Conservation (phyloP, 2,113 vertebrate species). For the Rhinoderma darwinii region DNA sequence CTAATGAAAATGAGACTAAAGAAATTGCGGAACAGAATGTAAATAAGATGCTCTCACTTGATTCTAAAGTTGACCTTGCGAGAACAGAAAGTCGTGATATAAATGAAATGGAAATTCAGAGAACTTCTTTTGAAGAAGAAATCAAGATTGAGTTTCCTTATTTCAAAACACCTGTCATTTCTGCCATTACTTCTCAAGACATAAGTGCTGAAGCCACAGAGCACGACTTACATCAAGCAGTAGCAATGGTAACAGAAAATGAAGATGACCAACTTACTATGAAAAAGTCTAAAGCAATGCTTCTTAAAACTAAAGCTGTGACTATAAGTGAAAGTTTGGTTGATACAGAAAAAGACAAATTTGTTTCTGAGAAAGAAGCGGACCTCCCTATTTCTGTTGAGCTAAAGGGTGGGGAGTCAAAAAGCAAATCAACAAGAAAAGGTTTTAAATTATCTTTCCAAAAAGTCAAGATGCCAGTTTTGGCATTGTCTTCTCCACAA, state of each 20-base stretch:
- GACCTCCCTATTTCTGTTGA: not conserved
- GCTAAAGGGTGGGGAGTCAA: not conserved
- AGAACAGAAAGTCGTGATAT: not conserved
- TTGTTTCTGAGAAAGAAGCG: not conserved
- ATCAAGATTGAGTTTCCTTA: slow-evolving; percentile 36
- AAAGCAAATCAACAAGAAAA: slow-evolving; percentile 22
- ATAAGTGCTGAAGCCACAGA: not conserved
- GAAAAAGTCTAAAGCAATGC: not conserved
- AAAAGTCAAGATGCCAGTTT: slow-evolving; percentile 35
- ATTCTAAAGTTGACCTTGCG: not conserved
- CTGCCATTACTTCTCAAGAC: slow-evolving; percentile 23
- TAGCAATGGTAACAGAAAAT: not conserved
- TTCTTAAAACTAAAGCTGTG: not conserved
- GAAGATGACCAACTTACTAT: not conserved
- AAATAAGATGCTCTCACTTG: not conserved
- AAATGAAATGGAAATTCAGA: not conserved
- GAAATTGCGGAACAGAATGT: not conserved
- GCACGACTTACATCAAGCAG: not conserved
- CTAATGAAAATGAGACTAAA: slow-evolving; percentile 40
- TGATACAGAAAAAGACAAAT: not conserved
- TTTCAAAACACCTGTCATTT: slow-evolving; percentile 56
- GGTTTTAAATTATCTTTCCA: slow-evolving; percentile 48
- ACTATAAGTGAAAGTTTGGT: not conserved
- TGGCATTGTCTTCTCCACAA: slow-evolving; percentile 28
- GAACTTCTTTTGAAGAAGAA: not conserved